Percentiles rank a stretch among this genome's conserved stretches.
These are phyloP conservation scores for Strigamia maritima DNA, from an alignment of 2,888 invertebrate species.

Conservation along the genomic window DNA sequence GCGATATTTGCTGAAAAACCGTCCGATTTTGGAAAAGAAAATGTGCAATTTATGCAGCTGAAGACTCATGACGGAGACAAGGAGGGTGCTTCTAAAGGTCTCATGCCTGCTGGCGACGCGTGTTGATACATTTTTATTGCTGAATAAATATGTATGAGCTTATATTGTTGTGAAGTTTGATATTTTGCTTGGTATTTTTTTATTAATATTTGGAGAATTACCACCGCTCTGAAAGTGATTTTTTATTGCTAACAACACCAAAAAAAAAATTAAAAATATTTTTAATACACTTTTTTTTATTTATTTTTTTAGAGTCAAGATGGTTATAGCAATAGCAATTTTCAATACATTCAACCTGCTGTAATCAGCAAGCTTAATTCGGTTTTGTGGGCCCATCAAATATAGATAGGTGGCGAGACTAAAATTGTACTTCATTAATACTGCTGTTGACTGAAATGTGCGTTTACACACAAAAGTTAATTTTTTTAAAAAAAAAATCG, in stretches of 20 bases:
- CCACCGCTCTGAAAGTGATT: background rate
- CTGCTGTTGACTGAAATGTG: background rate
- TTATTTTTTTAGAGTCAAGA: conserved; percentile 5
- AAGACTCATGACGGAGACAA: conserved; percentile 36
- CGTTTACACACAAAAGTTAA: no score
- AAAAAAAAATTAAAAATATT: background rate
- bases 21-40: conserved; percentile 20
- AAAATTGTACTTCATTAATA: background rate
- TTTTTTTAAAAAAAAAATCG: no score
- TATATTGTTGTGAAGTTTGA: background rate
- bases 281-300: background rate
- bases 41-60: conserved; percentile 37
- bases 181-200: background rate
- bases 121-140: background rate
- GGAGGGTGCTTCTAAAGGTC: conserved; percentile 36
- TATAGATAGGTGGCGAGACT: background rate
- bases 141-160: background rate
- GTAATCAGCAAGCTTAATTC: background rate
- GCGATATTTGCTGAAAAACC: conserved; percentile 39
- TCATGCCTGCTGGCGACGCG: conserved; percentile 4
- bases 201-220: background rate
- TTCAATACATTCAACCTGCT: background rate
- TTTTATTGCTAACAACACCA: background rate
- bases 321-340: background rate
- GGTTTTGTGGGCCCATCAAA: background rate